Percentiles rank a stretch among this genome's conserved stretches.
Evolutionary conservation across 2,888 invertebrate genomes (phyloP).

Genomic region (Rhagonycha lutea): DNA sequence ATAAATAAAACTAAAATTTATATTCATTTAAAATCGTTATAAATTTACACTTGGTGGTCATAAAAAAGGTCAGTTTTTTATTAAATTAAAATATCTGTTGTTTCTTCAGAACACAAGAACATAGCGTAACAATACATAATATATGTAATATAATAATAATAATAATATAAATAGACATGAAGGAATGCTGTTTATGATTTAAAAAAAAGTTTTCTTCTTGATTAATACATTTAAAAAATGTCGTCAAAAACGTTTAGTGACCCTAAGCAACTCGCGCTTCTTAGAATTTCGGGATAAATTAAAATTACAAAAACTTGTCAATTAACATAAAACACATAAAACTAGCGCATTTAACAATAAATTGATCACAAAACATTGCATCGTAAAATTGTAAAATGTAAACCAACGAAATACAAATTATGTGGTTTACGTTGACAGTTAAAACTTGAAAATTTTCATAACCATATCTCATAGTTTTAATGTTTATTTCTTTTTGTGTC

Average conservation of each 20-base stretch:
- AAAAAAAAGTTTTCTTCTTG: background rate
- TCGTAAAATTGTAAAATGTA: conserved; percentile 45
- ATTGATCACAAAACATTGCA: conserved; percentile 47
- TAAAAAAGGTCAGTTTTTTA: background rate
- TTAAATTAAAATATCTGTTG: background rate
- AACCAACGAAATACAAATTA: conserved; percentile 30
- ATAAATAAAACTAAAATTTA: background rate
- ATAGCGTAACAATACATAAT: background rate
- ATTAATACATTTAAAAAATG: conserved; percentile 2
- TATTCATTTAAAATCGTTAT: background rate
- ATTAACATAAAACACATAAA: conserved; percentile 49
- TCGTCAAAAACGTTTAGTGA: conserved; percentile 3
- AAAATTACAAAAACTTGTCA: conserved; percentile 36
- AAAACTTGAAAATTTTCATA: background rate
- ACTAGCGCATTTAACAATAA: conserved; percentile 43
- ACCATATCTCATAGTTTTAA: background rate
- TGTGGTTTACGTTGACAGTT: background rate
- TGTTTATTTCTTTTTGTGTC: background rate
- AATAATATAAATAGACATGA: background rate
- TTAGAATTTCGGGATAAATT: conserved; percentile 18
- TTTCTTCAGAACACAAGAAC: background rate
- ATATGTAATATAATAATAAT: background rate
- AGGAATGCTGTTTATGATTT: conserved; percentile 1
- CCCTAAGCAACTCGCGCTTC: conserved; percentile 20
- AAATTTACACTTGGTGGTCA: background rate